Conservation (phyloP, 2,797 vertebrate genomes). For the Eospalax fontanierii region DNA sequence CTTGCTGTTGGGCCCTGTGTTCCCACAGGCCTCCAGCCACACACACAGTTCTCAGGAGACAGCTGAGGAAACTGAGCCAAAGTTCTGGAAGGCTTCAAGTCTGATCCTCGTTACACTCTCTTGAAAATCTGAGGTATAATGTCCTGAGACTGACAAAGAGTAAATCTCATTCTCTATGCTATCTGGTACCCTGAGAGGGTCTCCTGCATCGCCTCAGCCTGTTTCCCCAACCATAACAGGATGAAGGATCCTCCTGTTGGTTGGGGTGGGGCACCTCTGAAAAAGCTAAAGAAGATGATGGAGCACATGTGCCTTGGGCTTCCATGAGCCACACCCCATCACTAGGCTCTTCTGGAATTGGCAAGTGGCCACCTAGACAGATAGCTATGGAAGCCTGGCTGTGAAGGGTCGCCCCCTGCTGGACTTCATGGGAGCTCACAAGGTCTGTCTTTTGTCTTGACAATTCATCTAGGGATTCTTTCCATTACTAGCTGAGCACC, state of each 20-base stretch:
- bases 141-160: neutral
- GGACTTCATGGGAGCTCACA: conserved; percentile 1
- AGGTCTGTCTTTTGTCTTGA: neutral
- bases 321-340: neutral
- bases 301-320: neutral
- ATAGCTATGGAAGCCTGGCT: conserved; percentile 13
- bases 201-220: neutral
- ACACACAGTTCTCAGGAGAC: neutral
- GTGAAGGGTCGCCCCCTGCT: conserved; percentile 69
- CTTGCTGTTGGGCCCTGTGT: neutral
- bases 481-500: neutral
- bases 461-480: neutral
- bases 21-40: neutral
- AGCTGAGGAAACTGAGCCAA: neutral
- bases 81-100: neutral
- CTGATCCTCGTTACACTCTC: neutral
- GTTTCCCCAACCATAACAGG: conserved; percentile 9
- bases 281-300: neutral
- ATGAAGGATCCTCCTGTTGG: neutral
- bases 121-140: neutral
- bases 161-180: neutral
- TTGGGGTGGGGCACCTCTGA: neutral
- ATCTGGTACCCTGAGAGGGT: neutral
- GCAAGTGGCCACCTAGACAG: neutral
- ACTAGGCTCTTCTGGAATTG: neutral